Percentiles rank a stretch among this genome's conserved stretches.
phyloP scores from a whole-genome alignment of 2,797 vertebrate species.

The Meriones psammophilus region DNA sequence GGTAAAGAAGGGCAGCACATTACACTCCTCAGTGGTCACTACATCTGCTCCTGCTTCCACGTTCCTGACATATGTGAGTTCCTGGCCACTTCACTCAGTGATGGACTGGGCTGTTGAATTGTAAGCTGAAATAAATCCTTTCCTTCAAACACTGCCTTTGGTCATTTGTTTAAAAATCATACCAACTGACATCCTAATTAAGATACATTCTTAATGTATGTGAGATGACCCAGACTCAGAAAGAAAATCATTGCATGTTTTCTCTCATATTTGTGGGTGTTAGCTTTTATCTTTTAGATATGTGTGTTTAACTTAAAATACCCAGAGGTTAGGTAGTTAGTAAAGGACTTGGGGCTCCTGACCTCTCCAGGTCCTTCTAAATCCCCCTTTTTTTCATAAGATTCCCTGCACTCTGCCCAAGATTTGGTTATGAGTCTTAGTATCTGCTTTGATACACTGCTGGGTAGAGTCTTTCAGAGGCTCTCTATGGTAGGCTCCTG shows the following conservation, averaged over 20 bases:
- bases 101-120: too few relatives aligned
- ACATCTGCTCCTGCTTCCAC: background rate
- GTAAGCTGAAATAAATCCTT: background rate
- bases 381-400: too few relatives aligned
- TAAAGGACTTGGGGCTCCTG: background rate
- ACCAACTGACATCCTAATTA: background rate
- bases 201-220: background rate
- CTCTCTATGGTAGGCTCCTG: too few relatives aligned
- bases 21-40: background rate
- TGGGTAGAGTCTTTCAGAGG: too few relatives aligned
- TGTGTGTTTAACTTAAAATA: background rate
- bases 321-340: background rate
- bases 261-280: background rate
- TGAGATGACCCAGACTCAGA: background rate
- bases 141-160: background rate
- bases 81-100: background rate
- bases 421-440: too few relatives aligned
- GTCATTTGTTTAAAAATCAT: background rate
- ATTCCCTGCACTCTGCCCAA: too few relatives aligned
- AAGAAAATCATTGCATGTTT: background rate
- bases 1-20: background rate
- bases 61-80: background rate
- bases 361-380: too few relatives aligned
- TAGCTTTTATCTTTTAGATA: background rate
- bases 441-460: too few relatives aligned